Evolutionary conservation across 2,113 vertebrate species (phyloP).

Genomic region (Coregonus clupeaformis): DNA sequence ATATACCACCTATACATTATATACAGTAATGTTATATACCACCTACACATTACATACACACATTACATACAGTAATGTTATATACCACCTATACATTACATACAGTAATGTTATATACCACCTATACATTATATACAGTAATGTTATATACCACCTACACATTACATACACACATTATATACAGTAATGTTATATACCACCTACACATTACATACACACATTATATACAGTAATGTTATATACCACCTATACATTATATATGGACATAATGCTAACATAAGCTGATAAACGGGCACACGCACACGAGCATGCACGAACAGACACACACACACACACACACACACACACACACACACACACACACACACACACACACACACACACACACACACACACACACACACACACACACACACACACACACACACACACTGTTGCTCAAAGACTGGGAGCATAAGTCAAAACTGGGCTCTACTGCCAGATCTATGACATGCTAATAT

Average conservation of each 20-base stretch:
- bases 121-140: no score
- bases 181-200: no score
- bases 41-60: no score
- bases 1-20: no score
- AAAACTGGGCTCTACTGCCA: slow-evolving; percentile 28
- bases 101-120: no score
- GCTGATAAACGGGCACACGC: background rate
- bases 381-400: background rate
- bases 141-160: no score
- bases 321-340: background rate
- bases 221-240: background rate
- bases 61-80: no score
- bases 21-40: no score
- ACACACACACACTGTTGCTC: slow-evolving; percentile 2
- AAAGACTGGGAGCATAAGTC: slow-evolving; percentile 13
- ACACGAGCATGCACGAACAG: background rate
- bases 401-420: background rate
- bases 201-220: background rate
- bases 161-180: no score
- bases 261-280: no score
- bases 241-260: no score
- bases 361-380: background rate
- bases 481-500: slow-evolving; percentile 49
- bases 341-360: slow-evolving; percentile 1
- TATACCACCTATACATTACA: no score